Evolutionary conservation across 2,797 vertebrate species (phyloP).

Genomic region (Spheniscus humboldti): DNA sequence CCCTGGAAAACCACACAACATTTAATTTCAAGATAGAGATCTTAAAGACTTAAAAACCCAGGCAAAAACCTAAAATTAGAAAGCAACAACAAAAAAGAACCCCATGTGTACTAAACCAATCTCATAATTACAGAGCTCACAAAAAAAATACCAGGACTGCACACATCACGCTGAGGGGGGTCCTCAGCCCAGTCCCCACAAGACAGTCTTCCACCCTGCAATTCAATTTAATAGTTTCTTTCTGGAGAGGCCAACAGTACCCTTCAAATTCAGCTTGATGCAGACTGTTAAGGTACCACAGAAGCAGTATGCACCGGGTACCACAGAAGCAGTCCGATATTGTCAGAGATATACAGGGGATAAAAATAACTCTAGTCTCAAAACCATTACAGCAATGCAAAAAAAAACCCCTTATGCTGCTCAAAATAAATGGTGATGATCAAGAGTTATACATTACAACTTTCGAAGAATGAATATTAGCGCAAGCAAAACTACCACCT

Average conservation of each 20-base stretch:
- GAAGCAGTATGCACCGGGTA: neutral
- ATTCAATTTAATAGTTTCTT: neutral
- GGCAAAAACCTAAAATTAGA: neutral
- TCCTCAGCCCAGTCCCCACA: neutral
- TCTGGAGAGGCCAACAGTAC: neutral
- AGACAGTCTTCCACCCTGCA: neutral
- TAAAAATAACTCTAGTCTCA: neutral
- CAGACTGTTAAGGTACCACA: neutral
- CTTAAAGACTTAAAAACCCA: neutral
- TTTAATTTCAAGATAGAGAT: neutral
- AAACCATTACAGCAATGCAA: neutral
- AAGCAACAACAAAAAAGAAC: neutral
- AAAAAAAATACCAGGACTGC: neutral
- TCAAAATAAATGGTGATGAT: neutral
- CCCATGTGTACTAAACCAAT: neutral
- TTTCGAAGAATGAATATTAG: neutral
- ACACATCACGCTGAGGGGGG: neutral
- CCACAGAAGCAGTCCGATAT: neutral
- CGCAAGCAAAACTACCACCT: neutral
- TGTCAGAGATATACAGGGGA: neutral
- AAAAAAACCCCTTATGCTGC: neutral
- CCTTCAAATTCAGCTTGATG: neutral
- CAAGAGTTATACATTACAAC: neutral
- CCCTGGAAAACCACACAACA: neutral
- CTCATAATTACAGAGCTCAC: neutral